Conservation (phyloP, 2,888 invertebrate species). For the Drosophila cognata region DNA sequence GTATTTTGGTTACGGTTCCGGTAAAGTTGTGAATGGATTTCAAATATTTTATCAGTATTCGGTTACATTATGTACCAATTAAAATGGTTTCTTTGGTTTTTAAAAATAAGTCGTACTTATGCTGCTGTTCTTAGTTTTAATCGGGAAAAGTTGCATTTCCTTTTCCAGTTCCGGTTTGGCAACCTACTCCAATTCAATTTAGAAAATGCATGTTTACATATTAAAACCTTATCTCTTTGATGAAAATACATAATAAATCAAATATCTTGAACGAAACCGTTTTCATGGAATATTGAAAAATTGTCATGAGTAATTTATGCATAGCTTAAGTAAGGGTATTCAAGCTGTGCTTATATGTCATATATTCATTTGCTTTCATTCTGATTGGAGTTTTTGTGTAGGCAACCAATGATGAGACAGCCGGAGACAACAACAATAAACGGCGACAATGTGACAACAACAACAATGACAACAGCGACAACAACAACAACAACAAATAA, state of each 20-base stretch:
- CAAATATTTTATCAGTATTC: background rate
- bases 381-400: constrained; percentile 72
- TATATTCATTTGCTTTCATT: constrained; percentile 47
- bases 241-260: constrained; percentile 2
- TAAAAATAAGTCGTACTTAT: background rate
- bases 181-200: background rate
- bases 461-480: constrained; percentile 44
- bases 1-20: background rate
- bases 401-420: constrained; percentile 57
- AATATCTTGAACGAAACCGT: background rate
- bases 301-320: constrained; percentile 13
- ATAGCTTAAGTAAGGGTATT: constrained; percentile 34
- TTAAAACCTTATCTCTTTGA: background rate
- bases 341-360: constrained; percentile 1
- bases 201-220: background rate
- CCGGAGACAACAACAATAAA: constrained; percentile 32
- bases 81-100: background rate
- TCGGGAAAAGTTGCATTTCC: background rate
- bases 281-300: background rate
- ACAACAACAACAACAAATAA: constrained; percentile 26
- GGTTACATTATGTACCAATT: background rate
- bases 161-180: background rate
- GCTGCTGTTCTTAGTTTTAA: background rate
- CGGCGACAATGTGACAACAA: constrained; percentile 28
- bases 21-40: background rate